phyloP scores from a whole-genome alignment of 2,797 vertebrate genomes.

The Diceros bicornis region DNA sequence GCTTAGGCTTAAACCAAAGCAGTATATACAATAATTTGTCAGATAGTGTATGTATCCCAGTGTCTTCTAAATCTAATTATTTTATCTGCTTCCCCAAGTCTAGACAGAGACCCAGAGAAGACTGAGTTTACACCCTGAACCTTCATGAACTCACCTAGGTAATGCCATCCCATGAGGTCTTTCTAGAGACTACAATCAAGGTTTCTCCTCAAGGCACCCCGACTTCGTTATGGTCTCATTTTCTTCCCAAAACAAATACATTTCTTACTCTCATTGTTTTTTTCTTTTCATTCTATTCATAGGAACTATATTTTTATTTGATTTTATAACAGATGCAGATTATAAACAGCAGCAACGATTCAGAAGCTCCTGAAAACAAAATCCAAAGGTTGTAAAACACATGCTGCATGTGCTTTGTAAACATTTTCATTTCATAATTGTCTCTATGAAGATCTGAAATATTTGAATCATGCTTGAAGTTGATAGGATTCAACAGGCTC shows the following conservation, averaged over 20 bases:
- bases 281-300: background rate
- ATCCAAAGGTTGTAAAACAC: conserved; percentile 65
- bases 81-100: background rate
- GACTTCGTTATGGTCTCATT: background rate
- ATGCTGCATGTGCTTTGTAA: conserved; percentile 68
- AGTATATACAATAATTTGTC: background rate
- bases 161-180: background rate
- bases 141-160: background rate
- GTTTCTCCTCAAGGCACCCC: background rate
- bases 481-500: conserved; percentile 54
- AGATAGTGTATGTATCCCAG: background rate
- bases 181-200: background rate
- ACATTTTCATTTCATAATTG: conserved; percentile 78
- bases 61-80: background rate
- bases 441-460: conserved; percentile 73
- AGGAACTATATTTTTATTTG: conserved; percentile 56
- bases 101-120: background rate
- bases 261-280: background rate
- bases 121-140: background rate
- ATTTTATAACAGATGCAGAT: conserved; percentile 74
- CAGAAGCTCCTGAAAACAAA: conserved; percentile 76
- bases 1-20: background rate
- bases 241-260: background rate
- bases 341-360: conserved; percentile 70
- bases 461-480: background rate